phyloP scores from a whole-genome alignment of 2,888 invertebrate species.

The Maniola hyperantus region DNA sequence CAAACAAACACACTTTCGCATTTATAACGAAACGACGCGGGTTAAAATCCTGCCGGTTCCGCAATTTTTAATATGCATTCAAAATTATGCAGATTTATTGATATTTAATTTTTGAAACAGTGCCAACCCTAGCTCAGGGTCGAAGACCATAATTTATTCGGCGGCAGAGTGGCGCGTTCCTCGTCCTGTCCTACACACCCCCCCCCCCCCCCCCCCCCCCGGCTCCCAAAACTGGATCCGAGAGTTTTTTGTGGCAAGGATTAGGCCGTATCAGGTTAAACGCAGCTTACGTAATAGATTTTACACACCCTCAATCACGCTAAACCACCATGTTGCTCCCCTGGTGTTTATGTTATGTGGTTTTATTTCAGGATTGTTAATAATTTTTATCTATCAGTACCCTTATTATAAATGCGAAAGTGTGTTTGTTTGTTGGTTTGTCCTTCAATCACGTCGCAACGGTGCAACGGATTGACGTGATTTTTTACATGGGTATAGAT shows the following conservation, averaged over 20 bases:
- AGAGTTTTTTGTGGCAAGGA: constrained; percentile 64
- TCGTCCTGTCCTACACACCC: no score
- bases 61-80: no score
- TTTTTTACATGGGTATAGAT: no score
- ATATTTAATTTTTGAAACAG: not conserved
- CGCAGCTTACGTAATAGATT: constrained; percentile 76
- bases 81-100: not conserved
- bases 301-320: constrained; percentile 73
- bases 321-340: constrained; percentile 11
- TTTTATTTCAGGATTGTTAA: not conserved
- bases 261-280: constrained; percentile 75
- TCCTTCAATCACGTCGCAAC: no score
- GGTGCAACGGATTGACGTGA: no score
- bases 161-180: constrained; percentile 79
- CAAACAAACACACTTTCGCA: no score
- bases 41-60: no score
- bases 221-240: constrained; percentile 54
- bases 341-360: constrained; percentile 9
- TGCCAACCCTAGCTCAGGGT: constrained; percentile 32
- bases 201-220: not conserved
- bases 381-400: not conserved
- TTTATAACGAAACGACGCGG: no score
- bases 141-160: constrained; percentile 77
- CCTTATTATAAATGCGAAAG: no score
- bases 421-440: no score